Evolutionary conservation across 2,113 vertebrate genomes (phyloP).

Genomic region (Corythoichthys intestinalis): DNA sequence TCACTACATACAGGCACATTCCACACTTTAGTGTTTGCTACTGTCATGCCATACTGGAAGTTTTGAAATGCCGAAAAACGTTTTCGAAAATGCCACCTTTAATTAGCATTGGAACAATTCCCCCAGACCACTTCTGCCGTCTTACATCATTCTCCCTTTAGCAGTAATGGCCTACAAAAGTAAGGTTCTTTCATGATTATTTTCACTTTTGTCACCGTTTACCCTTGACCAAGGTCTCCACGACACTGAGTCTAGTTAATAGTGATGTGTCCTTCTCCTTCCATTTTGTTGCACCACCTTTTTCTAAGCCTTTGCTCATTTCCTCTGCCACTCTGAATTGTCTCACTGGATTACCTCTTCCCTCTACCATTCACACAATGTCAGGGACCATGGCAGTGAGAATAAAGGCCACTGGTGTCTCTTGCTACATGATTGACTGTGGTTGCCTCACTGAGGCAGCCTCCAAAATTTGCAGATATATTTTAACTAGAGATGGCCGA

Average conservation of each 20-base stretch:
- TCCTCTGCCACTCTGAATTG: slow-evolving; percentile 31
- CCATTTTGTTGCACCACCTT: slow-evolving; percentile 19
- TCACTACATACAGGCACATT: too few species aligned
- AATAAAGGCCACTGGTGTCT: slow-evolving; percentile 58
- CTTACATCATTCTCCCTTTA: background rate
- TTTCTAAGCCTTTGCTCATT: slow-evolving; percentile 16
- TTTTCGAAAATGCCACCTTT: too few species aligned
- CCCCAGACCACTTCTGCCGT: too few species aligned
- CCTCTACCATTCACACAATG: slow-evolving; percentile 46
- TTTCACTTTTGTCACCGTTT: background rate
- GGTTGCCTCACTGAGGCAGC: slow-evolving; percentile 38
- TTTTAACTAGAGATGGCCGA: too few species aligned
- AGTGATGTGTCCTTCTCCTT: slow-evolving; percentile 30
- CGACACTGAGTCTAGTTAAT: slow-evolving; percentile 22
- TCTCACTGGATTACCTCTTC: slow-evolving; percentile 41
- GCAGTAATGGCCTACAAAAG: background rate
- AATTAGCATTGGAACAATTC: too few species aligned
- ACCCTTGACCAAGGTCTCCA: background rate
- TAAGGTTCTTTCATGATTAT: slow-evolving; percentile 29
- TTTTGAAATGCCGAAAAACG: too few species aligned
- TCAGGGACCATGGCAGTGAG: slow-evolving; percentile 41
- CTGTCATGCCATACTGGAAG: too few species aligned
- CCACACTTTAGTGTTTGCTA: too few species aligned
- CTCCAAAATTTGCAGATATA: slow-evolving; percentile 27
- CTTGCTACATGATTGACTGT: slow-evolving; percentile 46